A percentile compares a stretch with the other conserved stretches of the same genome.
phyloP scores from a whole-genome alignment of 2,888 invertebrate species.

The Oscheius sp. region DNA sequence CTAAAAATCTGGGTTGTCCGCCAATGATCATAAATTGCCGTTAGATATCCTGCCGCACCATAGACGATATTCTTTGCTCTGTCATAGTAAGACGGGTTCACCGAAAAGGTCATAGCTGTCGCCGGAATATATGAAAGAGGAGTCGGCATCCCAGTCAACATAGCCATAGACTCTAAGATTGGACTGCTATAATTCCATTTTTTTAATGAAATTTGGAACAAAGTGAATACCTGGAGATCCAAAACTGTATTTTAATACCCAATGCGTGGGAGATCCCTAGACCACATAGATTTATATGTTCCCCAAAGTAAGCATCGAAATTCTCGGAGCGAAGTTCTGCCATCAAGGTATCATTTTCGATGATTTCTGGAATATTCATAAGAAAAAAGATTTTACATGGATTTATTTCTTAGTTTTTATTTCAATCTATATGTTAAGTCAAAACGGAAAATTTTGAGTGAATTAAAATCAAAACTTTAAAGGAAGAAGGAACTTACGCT shows the following conservation, averaged over 20 bases:
- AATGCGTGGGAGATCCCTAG: slow-evolving; percentile 45
- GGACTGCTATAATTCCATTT: slow-evolving; percentile 33
- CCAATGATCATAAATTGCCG: not conserved
- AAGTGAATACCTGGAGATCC: slow-evolving; percentile 45
- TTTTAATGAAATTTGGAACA: not conserved
- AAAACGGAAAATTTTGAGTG: not conserved
- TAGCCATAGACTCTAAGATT: slow-evolving; percentile 24
- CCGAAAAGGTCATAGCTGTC: not conserved
- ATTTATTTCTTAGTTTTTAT: not conserved
- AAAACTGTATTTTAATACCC: slow-evolving; percentile 47
- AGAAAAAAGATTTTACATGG: not conserved
- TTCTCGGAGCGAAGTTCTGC: slow-evolving; percentile 45
- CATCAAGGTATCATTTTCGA: slow-evolving; percentile 38
- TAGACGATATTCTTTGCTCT: slow-evolving; percentile 20
- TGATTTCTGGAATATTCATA: slow-evolving; percentile 36
- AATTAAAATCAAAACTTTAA: not conserved
- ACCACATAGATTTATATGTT: slow-evolving; percentile 53
- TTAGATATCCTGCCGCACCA: not conserved
- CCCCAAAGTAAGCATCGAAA: slow-evolving; percentile 55
- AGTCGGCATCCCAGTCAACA: slow-evolving; percentile 30
- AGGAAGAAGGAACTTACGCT: slow-evolving; percentile 1
- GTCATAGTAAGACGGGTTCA: slow-evolving; percentile 7
- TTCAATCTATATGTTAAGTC: not conserved
- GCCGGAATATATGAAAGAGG: slow-evolving; percentile 23
- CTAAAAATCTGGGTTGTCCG: slow-evolving; percentile 7